phyloP scores from a whole-genome alignment of 2,888 invertebrate species.

The Acleris emargana region DNA sequence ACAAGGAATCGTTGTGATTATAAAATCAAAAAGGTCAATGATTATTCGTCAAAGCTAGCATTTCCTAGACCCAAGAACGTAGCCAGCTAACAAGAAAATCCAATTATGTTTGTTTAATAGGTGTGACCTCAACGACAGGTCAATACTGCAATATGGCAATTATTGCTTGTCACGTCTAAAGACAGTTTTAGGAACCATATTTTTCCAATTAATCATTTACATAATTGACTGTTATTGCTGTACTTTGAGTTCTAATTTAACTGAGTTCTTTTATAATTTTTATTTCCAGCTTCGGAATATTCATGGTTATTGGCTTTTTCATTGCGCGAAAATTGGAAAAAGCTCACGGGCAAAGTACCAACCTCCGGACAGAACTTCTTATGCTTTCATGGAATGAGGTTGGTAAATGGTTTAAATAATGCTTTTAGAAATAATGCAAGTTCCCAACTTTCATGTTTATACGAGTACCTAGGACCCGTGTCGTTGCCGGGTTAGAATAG shows the following conservation, averaged over 20 bases:
- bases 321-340: constrained; percentile 33
- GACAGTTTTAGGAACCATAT: too few relatives aligned
- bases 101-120: too few relatives aligned
- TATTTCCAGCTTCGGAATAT: constrained; percentile 12
- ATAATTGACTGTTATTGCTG: too few relatives aligned
- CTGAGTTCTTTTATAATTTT: not conserved
- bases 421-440: too few relatives aligned
- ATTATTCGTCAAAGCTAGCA: constrained; percentile 15
- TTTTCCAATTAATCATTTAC: too few relatives aligned
- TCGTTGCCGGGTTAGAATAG: too few relatives aligned
- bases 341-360: constrained; percentile 19
- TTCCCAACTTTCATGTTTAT: too few relatives aligned
- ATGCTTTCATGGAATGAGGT: constrained; percentile 38
- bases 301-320: constrained; percentile 35
- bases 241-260: not conserved
- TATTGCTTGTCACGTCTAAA: too few relatives aligned
- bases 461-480: too few relatives aligned
- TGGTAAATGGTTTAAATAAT: not conserved
- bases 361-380: constrained; percentile 10
- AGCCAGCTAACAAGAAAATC: not conserved
- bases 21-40: constrained; percentile 27
- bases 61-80: not conserved
- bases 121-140: too few relatives aligned
- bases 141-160: too few relatives aligned
- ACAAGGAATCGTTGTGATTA: constrained; percentile 6